Percentiles rank a stretch among this genome's conserved stretches.
These are phyloP conservation scores for Amblyjoppa proteus DNA, from an alignment of 2,888 invertebrate species.

Conservation along the genomic window DNA sequence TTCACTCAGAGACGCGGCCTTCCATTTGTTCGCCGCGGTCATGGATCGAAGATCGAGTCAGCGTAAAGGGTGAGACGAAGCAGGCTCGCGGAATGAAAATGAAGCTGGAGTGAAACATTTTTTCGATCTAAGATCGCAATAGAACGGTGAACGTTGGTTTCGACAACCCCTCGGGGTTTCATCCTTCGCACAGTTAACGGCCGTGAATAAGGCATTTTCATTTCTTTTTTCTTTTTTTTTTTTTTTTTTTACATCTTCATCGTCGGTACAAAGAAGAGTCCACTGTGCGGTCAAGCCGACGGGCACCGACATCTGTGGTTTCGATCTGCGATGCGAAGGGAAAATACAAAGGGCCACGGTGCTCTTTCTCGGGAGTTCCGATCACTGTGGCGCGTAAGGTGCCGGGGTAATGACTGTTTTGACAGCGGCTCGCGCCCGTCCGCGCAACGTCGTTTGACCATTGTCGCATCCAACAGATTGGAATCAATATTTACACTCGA, in stretches of 20 bases:
- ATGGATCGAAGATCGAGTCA: slow-evolving; percentile 52
- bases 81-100: neutral
- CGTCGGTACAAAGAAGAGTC: slow-evolving; percentile 12
- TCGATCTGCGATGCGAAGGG: slow-evolving; percentile 37
- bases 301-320: slow-evolving; percentile 39
- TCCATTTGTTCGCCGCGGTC: slow-evolving; percentile 59
- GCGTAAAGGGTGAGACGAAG: slow-evolving; percentile 53
- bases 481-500: slow-evolving; percentile 83
- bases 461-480: slow-evolving; percentile 80
- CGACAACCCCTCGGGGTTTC: slow-evolving; percentile 1
- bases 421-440: slow-evolving; percentile 78
- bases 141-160: neutral
- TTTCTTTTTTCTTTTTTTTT: slow-evolving; percentile 23
- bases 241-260: slow-evolving; percentile 7
- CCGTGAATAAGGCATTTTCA: slow-evolving; percentile 57
- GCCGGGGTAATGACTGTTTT: slow-evolving; percentile 81
- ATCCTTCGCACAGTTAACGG: slow-evolving; percentile 43
- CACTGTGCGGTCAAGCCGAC: slow-evolving; percentile 11
- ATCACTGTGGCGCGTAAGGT: slow-evolving; percentile 59
- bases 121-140: slow-evolving; percentile 32
- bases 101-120: slow-evolving; percentile 5
- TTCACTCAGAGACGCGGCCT: slow-evolving; percentile 68
- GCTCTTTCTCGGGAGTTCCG: slow-evolving; percentile 30
- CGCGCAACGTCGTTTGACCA: slow-evolving; percentile 69
- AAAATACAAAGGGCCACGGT: slow-evolving; percentile 35